phyloP scores from a whole-genome alignment of 2,113 vertebrate species.

The Serilophus lunatus region DNA sequence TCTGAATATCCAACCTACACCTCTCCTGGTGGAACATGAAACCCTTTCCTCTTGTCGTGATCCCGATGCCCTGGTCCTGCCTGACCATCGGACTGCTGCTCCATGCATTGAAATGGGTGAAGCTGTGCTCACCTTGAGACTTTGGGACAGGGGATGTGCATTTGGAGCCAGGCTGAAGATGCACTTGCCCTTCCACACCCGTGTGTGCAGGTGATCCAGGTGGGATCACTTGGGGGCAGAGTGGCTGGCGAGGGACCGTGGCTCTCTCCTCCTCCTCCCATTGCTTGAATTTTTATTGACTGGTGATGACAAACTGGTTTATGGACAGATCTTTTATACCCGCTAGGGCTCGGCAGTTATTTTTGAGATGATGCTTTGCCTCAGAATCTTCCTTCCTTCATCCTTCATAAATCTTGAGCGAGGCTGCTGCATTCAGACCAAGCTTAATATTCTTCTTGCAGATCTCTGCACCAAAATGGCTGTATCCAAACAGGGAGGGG shows the following conservation, averaged over 20 bases:
- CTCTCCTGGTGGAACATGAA: not conserved
- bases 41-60: rapidly evolving
- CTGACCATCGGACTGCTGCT: not conserved
- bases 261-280: not conserved
- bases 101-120: rapidly evolving
- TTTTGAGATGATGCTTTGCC: conserved; percentile 65
- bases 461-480: conserved; percentile 69
- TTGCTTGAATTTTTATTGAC: conserved; percentile 50
- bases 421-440: conserved; percentile 65
- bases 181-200: too few relatives aligned
- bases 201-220: not conserved
- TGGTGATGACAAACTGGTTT: conserved; percentile 64
- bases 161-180: not conserved
- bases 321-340: conserved; percentile 63
- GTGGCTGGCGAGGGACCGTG: not conserved
- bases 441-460: conserved; percentile 71
- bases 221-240: rapidly evolving
- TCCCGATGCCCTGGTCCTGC: not conserved
- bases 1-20: not conserved
- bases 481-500: not conserved
- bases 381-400: conserved; percentile 68
- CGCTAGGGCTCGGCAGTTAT: conserved; percentile 63
- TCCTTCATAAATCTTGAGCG: conserved; percentile 67
- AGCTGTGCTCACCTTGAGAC: not conserved
- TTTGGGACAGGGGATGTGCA: rapidly evolving